Base-by-base conservation (phyloP, 2,888 invertebrate genomes). In the Pristionchus exspectatus region DNA sequence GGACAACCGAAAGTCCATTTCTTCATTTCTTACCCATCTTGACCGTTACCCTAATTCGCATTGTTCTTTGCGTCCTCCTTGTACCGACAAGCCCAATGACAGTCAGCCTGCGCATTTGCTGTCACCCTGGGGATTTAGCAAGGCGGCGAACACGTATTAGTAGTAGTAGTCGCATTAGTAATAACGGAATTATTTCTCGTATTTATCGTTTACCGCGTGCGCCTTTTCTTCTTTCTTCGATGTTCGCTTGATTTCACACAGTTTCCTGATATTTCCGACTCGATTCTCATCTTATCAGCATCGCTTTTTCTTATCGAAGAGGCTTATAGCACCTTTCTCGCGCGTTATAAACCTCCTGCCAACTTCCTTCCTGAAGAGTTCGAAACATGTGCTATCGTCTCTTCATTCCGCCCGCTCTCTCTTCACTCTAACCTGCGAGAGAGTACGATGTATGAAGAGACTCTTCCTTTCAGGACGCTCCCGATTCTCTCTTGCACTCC, bases 101-200 rank as follows among this genome's bases (percentile, higher is more conserved):
- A 44, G 38, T 30, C 27, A 21, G 21, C 27, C n/a, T 74, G 74
- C 18, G 38, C 74, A 21, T 77, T 77, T 38, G 7, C 10, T 30
- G 33, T 77, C 77, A 21, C 77, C 24, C 77, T 7, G 77, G 33
- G 77, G 63, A 63, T 63, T 63, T 63, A n/a, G 63, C 63, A 63
- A n/a, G 10, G 63, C 63, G 7, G 0, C 63, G 63, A 63, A 63
- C 63, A 63, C 63, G 63, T 63, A 63, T 4, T 59, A 59, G 63
- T 7, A 38, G 12, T 50, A 50, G 44, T 50, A 50, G 44, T 7
- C 44, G 44, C 44, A 50, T 3, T 38, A 50, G 44, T 63, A 63
- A 63, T 63, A 63, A 63, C 63, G 21, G 59, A 24, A 63, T 63
- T 24, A 63, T 63, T 63, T 63, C 63, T 63, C 63, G 63, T 63